Evolutionary conservation across 2,797 vertebrate species (phyloP).

Genomic region (Neosilurus hyrtlii): DNA sequence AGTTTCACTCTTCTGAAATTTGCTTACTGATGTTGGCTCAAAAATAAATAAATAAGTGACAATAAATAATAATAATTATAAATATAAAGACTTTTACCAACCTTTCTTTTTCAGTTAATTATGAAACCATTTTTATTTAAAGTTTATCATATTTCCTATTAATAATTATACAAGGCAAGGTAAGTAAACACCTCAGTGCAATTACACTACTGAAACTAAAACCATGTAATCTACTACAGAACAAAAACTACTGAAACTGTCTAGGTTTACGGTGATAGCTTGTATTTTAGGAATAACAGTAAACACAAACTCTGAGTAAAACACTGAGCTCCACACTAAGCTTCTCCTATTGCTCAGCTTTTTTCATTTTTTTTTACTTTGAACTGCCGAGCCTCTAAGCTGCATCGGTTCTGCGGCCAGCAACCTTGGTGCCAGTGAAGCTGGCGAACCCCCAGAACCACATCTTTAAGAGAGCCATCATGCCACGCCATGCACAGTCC

Average conservation of each 20-base stretch:
- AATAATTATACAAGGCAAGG: slow-evolving; percentile 1
- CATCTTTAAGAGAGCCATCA: slow-evolving; percentile 77
- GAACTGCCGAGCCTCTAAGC: slow-evolving; percentile 47
- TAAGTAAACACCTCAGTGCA: not conserved
- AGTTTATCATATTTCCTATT: not conserved
- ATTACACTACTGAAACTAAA: slow-evolving; percentile 8
- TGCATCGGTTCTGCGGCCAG: slow-evolving; percentile 61
- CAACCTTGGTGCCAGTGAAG: slow-evolving; percentile 68
- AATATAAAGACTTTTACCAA: not conserved
- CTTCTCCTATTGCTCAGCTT: slow-evolving; percentile 42
- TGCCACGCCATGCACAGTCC: slow-evolving; percentile 69
- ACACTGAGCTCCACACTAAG: slow-evolving; percentile 40
- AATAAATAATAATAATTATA: not conserved
- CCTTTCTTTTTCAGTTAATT: not conserved
- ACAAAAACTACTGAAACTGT: slow-evolving; percentile 7
- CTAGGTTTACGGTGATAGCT: slow-evolving; percentile 7
- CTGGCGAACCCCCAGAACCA: slow-evolving; percentile 74
- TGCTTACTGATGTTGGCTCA: not conserved
- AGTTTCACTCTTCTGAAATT: not conserved
- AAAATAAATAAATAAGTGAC: not conserved
- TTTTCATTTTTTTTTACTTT: slow-evolving; percentile 14
- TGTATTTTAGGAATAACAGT: slow-evolving; percentile 29
- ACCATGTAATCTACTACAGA: slow-evolving; percentile 11
- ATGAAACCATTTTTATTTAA: not conserved
- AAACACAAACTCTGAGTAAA: slow-evolving; percentile 45